These are phyloP conservation scores for Diplosoma virens DNA, from an alignment of 23 tunicate genomes.

Conservation along the genomic window DNA sequence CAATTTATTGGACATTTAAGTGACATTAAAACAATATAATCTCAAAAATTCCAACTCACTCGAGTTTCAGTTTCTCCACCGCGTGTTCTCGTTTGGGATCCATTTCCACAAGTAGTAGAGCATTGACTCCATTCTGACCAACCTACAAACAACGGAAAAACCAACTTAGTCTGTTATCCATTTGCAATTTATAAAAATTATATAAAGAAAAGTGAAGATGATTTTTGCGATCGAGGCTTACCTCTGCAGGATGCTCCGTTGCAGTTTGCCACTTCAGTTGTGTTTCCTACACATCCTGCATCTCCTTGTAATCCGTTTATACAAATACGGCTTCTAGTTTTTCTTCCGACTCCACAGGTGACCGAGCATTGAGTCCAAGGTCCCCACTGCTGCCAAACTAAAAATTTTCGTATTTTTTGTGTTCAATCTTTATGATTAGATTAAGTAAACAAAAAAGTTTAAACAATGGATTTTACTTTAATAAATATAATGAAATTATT, in stretches of 20 bases:
- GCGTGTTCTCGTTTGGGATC: neutral
- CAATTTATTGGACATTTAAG: no score
- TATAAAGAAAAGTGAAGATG: no score
- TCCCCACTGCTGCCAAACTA: conserved; percentile 20
- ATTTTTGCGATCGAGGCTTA: no score
- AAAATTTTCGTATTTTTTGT: no score
- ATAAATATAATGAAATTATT: no score
- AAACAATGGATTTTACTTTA: no score
- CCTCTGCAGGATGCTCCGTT: neutral
- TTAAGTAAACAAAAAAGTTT: no score
- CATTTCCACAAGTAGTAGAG: conserved; percentile 37
- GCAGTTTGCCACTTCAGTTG: neutral
- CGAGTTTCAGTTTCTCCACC: neutral
- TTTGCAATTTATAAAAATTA: no score
- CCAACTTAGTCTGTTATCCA: no score
- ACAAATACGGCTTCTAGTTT: conserved; percentile 3
- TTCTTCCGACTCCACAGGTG: conserved; percentile 33
- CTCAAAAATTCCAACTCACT: neutral
- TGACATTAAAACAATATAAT: no score
- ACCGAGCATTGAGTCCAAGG: conserved; percentile 46
- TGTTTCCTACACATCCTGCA: conserved; percentile 27
- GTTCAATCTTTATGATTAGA: no score
- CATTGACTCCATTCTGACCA: conserved; percentile 41
- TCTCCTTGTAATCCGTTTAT: conserved; percentile 31
- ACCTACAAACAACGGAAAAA: no score